These are phyloP conservation scores for Tetramorium alpestre DNA, from an alignment of 1,140 invertebrate genomes.

Conservation along the genomic window DNA sequence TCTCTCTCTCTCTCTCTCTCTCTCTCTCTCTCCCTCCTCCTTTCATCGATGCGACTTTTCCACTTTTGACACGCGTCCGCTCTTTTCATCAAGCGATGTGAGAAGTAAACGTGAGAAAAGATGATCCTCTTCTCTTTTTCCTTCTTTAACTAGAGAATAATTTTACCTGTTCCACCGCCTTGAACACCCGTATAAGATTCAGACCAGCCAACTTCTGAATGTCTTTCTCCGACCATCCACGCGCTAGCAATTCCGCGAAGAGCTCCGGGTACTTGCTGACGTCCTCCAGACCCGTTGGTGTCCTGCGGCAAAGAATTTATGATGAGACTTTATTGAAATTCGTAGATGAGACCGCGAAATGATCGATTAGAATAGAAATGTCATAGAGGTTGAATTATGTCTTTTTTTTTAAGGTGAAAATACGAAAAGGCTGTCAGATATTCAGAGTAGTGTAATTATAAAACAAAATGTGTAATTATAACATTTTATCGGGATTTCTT, in stretches of 20 bases:
- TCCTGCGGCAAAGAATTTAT: conserved; percentile 84
- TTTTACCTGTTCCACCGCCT: conserved; percentile 90
- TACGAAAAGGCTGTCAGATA: neutral
- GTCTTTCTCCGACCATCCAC: conserved; percentile 91
- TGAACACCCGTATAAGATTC: conserved; percentile 92
- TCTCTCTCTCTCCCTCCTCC: neutral
- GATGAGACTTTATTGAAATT: conserved; percentile 45
- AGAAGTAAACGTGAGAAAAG: neutral
- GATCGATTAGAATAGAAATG: conserved; percentile 30
- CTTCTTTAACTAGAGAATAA: neutral
- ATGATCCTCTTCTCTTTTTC: neutral
- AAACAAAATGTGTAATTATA: neutral
- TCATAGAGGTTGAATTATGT: neutral
- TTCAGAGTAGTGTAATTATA: neutral
- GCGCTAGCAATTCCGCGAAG: conserved; percentile 89
- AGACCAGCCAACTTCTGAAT: conserved; percentile 92
- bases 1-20: neutral
- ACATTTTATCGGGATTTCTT: neutral
- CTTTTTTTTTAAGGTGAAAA: neutral
- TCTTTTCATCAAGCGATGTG: conserved; percentile 65
- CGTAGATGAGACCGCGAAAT: conserved; percentile 18
- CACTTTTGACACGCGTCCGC: conserved; percentile 44
- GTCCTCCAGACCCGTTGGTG: conserved; percentile 92
- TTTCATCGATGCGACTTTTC: conserved; percentile 30
- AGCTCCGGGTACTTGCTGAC: conserved; percentile 94